Conservation (phyloP, 1,140 invertebrate genomes). For the Chironomus tepperi region DNA sequence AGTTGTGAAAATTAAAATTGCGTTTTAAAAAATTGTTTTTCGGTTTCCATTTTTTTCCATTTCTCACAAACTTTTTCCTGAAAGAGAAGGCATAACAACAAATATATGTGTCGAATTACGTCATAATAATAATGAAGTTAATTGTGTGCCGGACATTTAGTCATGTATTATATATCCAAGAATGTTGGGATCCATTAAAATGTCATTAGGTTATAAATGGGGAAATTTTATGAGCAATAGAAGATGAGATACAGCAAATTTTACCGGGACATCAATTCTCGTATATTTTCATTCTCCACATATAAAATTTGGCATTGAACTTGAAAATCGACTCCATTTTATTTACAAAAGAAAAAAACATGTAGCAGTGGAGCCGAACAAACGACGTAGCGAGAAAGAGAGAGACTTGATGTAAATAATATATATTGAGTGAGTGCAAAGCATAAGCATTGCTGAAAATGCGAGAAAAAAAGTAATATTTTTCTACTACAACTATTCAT, state of each 20-base stretch:
- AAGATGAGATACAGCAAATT: background rate
- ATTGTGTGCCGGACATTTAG: background rate
- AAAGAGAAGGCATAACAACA: constrained; percentile 11
- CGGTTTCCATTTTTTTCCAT: constrained; percentile 17
- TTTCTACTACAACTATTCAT: constrained; percentile 5
- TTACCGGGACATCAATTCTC: background rate
- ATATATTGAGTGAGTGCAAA: background rate
- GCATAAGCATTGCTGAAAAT: background rate
- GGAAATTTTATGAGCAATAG: background rate
- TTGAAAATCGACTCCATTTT: constrained; percentile 24
- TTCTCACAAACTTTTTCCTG: constrained; percentile 14
- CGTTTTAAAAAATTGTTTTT: background rate
- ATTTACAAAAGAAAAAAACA: constrained; percentile 11
- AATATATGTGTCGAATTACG: constrained; percentile 17
- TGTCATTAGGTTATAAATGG: background rate
- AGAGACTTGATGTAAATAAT: background rate
- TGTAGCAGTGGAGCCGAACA: background rate
- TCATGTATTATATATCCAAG: background rate
- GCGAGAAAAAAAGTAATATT: too few species aligned
- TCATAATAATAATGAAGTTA: constrained; percentile 6
- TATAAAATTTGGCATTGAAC: constrained; percentile 8
- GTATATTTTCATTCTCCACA: background rate
- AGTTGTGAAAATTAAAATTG: background rate
- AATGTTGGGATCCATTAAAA: background rate
- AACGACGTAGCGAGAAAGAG: background rate